Conservation (phyloP, 1,140 invertebrate genomes). For the Cotesia glomerata region DNA sequence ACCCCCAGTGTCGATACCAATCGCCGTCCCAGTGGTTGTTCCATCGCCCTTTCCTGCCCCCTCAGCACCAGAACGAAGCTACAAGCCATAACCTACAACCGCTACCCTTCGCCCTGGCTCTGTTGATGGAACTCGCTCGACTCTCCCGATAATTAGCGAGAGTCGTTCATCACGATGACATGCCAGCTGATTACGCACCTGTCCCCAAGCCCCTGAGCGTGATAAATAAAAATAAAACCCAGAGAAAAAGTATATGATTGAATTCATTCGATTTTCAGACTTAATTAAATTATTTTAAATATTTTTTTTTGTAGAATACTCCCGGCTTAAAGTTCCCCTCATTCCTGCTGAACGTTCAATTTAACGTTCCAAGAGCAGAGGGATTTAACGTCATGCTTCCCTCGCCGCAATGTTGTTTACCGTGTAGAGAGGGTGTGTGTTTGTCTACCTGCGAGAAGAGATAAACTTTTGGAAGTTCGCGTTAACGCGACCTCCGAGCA, state of each 20-base stretch:
- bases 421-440: neutral
- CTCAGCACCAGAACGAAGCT: too few species aligned
- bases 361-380: neutral
- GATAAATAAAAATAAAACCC: neutral
- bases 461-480: conserved; percentile 22
- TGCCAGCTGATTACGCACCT: conserved; percentile 52
- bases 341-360: neutral
- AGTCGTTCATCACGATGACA: conserved; percentile 53
- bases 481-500: conserved; percentile 17
- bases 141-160: conserved; percentile 51
- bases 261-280: neutral
- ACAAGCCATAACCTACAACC: neutral
- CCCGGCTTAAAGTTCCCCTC: too few species aligned
- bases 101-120: conserved; percentile 11
- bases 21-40: conserved; percentile 38
- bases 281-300: too few species aligned
- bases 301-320: too few species aligned
- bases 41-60: neutral
- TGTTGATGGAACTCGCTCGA: too few species aligned
- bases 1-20: conserved; percentile 41
- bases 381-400: conserved; percentile 19
- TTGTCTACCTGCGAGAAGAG: conserved; percentile 18
- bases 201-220: neutral
- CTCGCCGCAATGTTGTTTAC: conserved; percentile 4
- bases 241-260: neutral